Evolutionary conservation across 1,140 invertebrate genomes (phyloP), one percentile per base, ranked within the genome.

Genomic region (Hypothenemus hampei): DNA sequence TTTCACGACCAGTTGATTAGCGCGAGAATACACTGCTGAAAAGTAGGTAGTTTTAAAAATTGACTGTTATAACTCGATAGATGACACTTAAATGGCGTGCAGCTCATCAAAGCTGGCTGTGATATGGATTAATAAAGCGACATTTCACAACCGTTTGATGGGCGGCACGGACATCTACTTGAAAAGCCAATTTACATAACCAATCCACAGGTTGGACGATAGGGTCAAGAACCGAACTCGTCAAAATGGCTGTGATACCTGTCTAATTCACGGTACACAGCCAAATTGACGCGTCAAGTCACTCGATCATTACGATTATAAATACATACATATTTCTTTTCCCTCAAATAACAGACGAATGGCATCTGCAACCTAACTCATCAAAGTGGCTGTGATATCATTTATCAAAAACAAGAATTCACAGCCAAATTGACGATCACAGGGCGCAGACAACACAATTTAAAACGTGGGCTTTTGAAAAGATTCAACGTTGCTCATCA

Each of bases 211-310:
- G 13, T 40, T 24, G 18, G 48, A 41, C 39, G 53, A 57, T 37
- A 21, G 11, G 11, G 37, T 37, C 21, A 41, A 49, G 35, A 71
- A 77, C 78, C 77, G 72, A 83, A 84, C 81, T 85, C 83, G 84
- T 86, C 84, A 86, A 86, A 85, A 86, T 86, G 85, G 85, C 85
- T 87, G 85, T 87, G 87, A 90, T 89, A 89, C 87, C 86, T 82
- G 69, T 73, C 72, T 72, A 58, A 69, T 67, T 73, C 61, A 70
- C 75, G 84, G 86, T 81, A 83, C 85, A 86, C 86, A 87, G 80
- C 81, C 84, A 86, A 80, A 85, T 87, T 87, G 82, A 84, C 82
- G 78, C 29, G 78, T 70, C 72, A 70, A 72, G 75, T 74, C n/a
- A n/a, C n/a, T n/a, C n/a, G n/a, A n/a, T n/a, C n/a, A n/a, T n/a